phyloP scores from a whole-genome alignment of 2,888 invertebrate species.

The Stenotaenia linearis region DNA sequence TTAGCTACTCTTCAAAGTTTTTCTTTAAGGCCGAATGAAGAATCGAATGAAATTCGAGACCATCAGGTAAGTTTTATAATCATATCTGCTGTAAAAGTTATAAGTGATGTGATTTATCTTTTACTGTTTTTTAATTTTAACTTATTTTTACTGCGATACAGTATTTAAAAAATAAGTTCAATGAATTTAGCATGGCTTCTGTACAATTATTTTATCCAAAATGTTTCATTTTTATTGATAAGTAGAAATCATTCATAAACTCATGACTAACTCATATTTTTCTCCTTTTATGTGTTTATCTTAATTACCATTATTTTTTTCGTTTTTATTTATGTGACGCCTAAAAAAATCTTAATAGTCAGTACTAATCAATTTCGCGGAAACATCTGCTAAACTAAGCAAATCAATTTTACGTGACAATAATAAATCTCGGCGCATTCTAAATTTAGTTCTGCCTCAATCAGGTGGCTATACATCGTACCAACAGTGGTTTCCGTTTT shows the following conservation, averaged over 20 bases:
- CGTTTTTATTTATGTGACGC: background rate
- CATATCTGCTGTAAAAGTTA: background rate
- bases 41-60: conserved; percentile 1
- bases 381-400: background rate
- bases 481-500: background rate
- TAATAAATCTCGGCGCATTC: background rate
- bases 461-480: background rate
- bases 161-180: too few relatives aligned
- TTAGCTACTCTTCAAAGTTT: background rate
- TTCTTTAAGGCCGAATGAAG: background rate
- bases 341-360: background rate
- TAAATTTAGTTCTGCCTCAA: background rate
- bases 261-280: too few relatives aligned
- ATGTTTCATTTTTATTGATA: background rate
- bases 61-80: background rate
- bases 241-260: background rate
- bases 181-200: too few relatives aligned
- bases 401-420: background rate
- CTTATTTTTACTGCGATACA: background rate
- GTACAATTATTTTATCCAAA: too few relatives aligned
- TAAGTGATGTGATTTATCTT: background rate
- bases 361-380: background rate
- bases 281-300: too few relatives aligned
- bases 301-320: too few relatives aligned
- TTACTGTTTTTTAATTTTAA: background rate